Conservation (phyloP, 2,113 vertebrate genomes). For the Clarias magur region DNA sequence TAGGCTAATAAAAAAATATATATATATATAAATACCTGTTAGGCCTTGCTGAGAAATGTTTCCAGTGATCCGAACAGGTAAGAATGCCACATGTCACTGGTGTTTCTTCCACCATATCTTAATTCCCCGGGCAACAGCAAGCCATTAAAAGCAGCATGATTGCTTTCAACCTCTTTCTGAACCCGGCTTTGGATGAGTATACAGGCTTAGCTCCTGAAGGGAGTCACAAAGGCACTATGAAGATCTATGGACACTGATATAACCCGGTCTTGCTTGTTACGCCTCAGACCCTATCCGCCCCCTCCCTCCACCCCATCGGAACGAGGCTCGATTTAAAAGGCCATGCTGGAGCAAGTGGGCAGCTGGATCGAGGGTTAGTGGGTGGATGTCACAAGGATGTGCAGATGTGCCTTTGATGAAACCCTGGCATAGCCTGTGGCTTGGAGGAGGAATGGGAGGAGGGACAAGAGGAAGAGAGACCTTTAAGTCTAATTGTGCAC, state of each 20-base stretch:
- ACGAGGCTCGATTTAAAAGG: slow-evolving; percentile 60
- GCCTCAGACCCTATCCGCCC: slow-evolving; percentile 48
- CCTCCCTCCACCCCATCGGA: slow-evolving; percentile 19
- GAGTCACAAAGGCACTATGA: slow-evolving; percentile 48
- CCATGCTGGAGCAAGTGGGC: slow-evolving; percentile 39
- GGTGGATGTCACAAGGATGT: slow-evolving; percentile 37
- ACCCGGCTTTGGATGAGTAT: slow-evolving; percentile 39
- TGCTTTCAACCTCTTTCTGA: slow-evolving; percentile 47
- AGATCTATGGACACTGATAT: slow-evolving; percentile 65
- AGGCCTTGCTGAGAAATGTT: not conserved
- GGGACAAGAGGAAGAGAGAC: slow-evolving; percentile 5
- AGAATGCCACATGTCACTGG: not conserved
- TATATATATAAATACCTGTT: not conserved
- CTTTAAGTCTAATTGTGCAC: slow-evolving; percentile 46
- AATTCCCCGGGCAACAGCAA: slow-evolving; percentile 1
- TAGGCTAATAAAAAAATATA: not conserved
- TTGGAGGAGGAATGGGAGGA: slow-evolving; percentile 24
- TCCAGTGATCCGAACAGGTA: not conserved
- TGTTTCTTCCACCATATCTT: not conserved
- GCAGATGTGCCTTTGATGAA: slow-evolving; percentile 63
- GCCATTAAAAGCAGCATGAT: slow-evolving; percentile 33
- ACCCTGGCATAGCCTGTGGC: slow-evolving; percentile 51
- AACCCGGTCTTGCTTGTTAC: slow-evolving; percentile 45
- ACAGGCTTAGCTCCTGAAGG: slow-evolving; percentile 45
- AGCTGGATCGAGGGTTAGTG: slow-evolving; percentile 37